Conservation (phyloP, 2,113 vertebrate genomes). For the Otocyon megalotis region DNA sequence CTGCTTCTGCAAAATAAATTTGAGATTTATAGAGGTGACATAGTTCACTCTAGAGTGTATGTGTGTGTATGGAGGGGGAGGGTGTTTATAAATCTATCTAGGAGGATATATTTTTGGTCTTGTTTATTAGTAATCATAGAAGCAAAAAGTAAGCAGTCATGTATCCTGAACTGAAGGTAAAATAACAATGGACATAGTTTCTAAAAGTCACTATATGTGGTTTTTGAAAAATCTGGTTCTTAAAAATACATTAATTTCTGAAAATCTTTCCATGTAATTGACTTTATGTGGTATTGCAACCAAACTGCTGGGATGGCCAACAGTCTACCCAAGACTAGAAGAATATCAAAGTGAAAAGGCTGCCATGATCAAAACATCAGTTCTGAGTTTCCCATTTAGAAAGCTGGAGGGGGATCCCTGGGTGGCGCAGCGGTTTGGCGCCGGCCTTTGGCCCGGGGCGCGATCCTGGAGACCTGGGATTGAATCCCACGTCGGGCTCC, state of each 20-base stretch:
- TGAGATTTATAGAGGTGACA: background rate
- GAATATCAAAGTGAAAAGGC: background rate
- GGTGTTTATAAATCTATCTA: background rate
- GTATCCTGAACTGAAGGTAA: background rate
- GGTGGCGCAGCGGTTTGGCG: no score
- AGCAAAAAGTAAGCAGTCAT: background rate
- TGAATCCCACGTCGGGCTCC: no score
- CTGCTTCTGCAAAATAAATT: background rate
- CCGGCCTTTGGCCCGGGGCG: no score
- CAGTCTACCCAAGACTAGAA: background rate
- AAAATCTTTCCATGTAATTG: background rate
- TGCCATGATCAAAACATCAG: background rate
- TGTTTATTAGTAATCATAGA: background rate
- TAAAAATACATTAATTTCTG: slow-evolving; percentile 24
- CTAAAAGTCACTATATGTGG: background rate
- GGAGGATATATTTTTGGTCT: background rate
- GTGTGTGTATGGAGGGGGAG: background rate
- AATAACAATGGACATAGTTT: background rate
- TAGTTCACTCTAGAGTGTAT: background rate
- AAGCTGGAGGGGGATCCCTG: background rate
- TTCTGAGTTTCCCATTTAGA: background rate
- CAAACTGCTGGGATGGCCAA: background rate
- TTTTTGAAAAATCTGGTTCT: background rate
- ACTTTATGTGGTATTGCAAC: background rate
- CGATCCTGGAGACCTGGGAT: no score